Evolutionary conservation across 1,140 invertebrate genomes (phyloP).

Genomic region (Conus ventricosus): DNA sequence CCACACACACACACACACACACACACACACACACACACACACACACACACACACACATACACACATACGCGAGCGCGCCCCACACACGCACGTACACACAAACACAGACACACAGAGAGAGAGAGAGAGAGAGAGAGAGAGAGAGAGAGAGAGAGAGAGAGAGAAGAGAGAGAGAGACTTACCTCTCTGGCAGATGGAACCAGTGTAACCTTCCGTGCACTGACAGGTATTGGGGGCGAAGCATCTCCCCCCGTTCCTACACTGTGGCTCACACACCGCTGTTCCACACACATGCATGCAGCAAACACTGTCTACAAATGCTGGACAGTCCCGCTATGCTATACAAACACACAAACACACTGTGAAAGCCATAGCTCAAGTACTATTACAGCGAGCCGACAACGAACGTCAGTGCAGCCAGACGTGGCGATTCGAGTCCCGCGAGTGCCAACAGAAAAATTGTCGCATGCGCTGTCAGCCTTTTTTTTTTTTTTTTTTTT

Average conservation of each 20-base stretch:
- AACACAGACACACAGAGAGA: background rate
- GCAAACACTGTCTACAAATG: too few species aligned
- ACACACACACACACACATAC: background rate
- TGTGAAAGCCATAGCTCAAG: too few species aligned
- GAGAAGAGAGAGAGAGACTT: background rate
- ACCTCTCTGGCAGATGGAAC: conserved; percentile 79
- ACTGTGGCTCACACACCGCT: conserved; percentile 84
- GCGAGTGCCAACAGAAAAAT: too few species aligned
- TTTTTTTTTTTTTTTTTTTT: too few species aligned
- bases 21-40: background rate
- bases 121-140: background rate
- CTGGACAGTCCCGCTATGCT: too few species aligned
- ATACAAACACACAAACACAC: too few species aligned
- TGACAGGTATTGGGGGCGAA: conserved; percentile 82
- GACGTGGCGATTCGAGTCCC: too few species aligned
- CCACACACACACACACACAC: background rate
- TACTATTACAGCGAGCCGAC: too few species aligned
- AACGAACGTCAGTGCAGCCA: too few species aligned
- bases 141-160: background rate
- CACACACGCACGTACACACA: too few species aligned
- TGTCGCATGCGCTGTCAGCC: too few species aligned
- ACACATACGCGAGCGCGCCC: too few species aligned
- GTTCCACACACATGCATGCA: background rate
- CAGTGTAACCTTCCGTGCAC: conserved; percentile 84
- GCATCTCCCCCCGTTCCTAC: conserved; percentile 87